These are phyloP conservation scores for Acanthoscelides obtectus DNA, from an alignment of 2,888 invertebrate genomes.

Conservation along the genomic window DNA sequence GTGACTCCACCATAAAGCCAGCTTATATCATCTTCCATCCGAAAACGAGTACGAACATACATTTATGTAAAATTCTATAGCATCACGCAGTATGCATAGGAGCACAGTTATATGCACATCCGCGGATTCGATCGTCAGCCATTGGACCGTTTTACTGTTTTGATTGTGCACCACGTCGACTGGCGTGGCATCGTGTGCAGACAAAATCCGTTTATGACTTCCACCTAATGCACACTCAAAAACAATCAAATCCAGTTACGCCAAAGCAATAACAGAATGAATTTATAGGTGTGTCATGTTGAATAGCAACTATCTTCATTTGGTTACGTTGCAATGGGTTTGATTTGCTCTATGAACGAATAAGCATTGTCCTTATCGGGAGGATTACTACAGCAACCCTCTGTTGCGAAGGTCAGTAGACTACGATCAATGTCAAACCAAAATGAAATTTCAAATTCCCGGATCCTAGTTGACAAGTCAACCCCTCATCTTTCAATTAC, in stretches of 20 bases:
- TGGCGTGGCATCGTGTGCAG: constrained; percentile 21
- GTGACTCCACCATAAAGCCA: too few species aligned
- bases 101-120: neutral
- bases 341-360: too few species aligned
- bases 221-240: constrained; percentile 31
- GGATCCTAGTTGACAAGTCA: too few species aligned
- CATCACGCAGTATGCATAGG: neutral
- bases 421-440: too few species aligned
- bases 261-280: constrained; percentile 23
- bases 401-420: too few species aligned
- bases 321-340: neutral
- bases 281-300: constrained; percentile 26
- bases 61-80: neutral
- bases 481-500: too few species aligned
- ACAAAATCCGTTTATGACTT: constrained; percentile 34
- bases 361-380: too few species aligned
- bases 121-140: neutral
- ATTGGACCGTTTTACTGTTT: constrained; percentile 18
- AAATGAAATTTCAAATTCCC: too few species aligned
- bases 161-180: constrained; percentile 27
- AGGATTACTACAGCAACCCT: too few species aligned
- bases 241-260: constrained; percentile 29
- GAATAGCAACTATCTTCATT: constrained; percentile 15
- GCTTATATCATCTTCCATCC: too few species aligned
- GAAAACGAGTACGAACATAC: neutral